Base-by-base conservation (phyloP, 1,140 invertebrate genomes). In the Holotrichia oblita region DNA sequence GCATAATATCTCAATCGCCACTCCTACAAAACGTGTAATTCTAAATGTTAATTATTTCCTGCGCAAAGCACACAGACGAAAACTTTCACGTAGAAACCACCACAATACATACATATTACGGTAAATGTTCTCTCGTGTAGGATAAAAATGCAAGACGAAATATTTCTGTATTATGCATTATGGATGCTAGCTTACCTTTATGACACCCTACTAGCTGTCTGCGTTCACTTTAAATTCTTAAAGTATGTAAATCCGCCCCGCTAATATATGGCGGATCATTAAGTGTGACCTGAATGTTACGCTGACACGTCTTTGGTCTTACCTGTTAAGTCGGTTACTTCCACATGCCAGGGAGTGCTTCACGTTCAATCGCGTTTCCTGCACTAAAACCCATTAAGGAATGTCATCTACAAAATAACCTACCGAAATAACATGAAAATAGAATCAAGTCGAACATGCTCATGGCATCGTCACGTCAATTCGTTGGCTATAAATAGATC, bases 361-460 rank as follows among this genome's bases (percentile, higher is more conserved):
- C 61, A 69, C 61, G 22, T 69, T 69, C 61, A 69, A 22, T 69
- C 61, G 22, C 61, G 61, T 69, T 69, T 69, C 61, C 61, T 69
- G 22, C 61, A 69, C 22, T 69, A 69, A 69, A 69, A 69, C 61
- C 61, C 61, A 69, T 69, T 69, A 69, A n/a, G 61, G 61, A 34
- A 69, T 27, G 61, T 69, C 61, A 69, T 69, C 61, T 69, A 20
- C 61, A 69, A 69, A 69, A 69, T 69, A 69, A 69, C 61, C 61
- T 22, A 20, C 61, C 61, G 22, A 69, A 69, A 69, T 34, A 69
- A 69, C 61, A 34, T 69, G 61, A 34, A 34, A 69, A 69, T n/a
- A 69, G 61, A 27, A 69, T 69, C 27, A 27, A 34, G 8, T 69
- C 22, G 24, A 69, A 69, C 61, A 34, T 34, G 22, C 12, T 27